These are phyloP conservation scores for Balaeniceps rex DNA, from an alignment of 2,113 vertebrate genomes.

Conservation along the genomic window DNA sequence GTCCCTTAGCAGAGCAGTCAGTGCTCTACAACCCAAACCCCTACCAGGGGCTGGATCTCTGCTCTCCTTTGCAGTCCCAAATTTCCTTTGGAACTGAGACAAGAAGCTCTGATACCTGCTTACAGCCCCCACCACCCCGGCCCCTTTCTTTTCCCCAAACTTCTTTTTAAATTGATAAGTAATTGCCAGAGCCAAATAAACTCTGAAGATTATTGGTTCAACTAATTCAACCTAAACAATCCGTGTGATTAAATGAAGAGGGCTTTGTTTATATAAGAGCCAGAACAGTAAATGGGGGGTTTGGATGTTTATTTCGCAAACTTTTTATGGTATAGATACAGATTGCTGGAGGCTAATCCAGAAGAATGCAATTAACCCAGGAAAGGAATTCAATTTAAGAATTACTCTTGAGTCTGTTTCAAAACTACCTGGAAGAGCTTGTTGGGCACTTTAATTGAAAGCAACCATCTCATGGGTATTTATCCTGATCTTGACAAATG, in stretches of 20 bases:
- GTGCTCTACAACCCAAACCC: not conserved
- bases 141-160: not conserved
- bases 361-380: not conserved
- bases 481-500: not conserved
- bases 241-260: not conserved
- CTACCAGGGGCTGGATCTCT: not conserved
- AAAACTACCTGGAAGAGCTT: not conserved
- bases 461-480: not conserved
- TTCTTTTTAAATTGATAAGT: not conserved
- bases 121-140: not conserved
- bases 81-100: not conserved
- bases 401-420: not conserved
- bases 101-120: not conserved
- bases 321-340: not conserved
- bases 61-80: not conserved
- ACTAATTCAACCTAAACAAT: not conserved
- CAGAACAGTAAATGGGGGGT: not conserved
- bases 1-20: not conserved
- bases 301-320: not conserved
- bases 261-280: not conserved
- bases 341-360: not conserved
- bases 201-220: not conserved
- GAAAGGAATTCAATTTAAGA: not conserved
- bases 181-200: not conserved
- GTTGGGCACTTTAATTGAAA: not conserved